Conservation (phyloP, 92 coral and sea anemone species). For the Actinernus sp. region DNA sequence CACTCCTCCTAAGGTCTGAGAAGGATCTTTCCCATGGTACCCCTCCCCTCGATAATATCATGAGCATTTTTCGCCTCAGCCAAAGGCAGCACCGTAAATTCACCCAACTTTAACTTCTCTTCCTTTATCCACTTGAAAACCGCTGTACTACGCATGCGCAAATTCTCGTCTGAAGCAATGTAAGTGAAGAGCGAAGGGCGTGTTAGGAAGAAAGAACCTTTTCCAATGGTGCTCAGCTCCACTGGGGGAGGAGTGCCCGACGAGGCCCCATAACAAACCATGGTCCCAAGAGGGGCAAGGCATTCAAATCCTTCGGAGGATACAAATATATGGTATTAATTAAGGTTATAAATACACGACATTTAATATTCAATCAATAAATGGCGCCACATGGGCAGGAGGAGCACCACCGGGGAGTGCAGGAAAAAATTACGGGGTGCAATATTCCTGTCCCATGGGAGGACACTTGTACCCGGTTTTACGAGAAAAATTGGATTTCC, state of each 20-base stretch:
- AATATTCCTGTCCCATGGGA: too few species aligned
- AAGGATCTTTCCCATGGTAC: conserved; percentile 64
- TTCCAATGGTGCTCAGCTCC: conserved; percentile 21
- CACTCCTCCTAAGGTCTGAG: conserved; percentile 33
- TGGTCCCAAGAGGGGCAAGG: conserved; percentile 54
- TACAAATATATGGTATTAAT: not conserved
- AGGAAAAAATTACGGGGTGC: too few species aligned
- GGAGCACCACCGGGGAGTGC: too few species aligned
- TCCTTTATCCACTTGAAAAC: conserved; percentile 62
- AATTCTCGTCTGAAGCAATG: conserved; percentile 43
- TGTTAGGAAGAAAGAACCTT: conserved; percentile 42
- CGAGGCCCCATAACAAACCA: conserved; percentile 52
- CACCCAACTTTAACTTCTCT: conserved; percentile 56
- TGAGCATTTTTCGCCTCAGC: conserved; percentile 64
- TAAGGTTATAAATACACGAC: too few species aligned
- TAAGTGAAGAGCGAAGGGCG: conserved; percentile 51
- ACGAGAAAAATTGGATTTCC: too few species aligned
- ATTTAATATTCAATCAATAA: too few species aligned
- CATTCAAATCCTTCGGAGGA: conserved; percentile 58
- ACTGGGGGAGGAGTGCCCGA: conserved; percentile 71
- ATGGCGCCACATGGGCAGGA: too few species aligned
- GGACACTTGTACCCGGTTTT: too few species aligned
- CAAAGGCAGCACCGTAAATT: conserved; percentile 42
- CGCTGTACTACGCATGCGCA: conserved; percentile 52
- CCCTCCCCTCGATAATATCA: conserved; percentile 63